Evolutionary conservation across 2,888 invertebrate species (phyloP), one percentile per base, ranked within the genome.

Genomic region (Heliconius aoede): DNA sequence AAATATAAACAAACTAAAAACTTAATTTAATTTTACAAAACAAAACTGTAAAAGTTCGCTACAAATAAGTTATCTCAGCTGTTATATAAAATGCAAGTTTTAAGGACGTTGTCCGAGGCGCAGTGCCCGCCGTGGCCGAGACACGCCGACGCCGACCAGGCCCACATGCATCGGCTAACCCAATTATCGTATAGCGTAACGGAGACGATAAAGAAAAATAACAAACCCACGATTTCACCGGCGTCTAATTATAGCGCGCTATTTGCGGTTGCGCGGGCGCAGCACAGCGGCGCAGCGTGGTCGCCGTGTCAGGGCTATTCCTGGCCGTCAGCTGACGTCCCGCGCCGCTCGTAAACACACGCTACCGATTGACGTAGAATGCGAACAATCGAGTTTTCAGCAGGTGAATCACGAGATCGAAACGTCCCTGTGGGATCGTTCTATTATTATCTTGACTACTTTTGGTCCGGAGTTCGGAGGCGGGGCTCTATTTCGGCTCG

Each of bases 141-240:
- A 94, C 94, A 89, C 92, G 92, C 93, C 92, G 94, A 93, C 94
- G 94, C 94, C 86, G 88, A 84, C 84, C 90, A 87, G 93, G 89
- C 93, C 93, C 94, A 93, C 94, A 94, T 93, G 92, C 91, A 92
- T 84, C 89, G 89, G 88, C 93, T 94, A 94, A 94, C 94, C 94
- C 94, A 94, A 94, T 94, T 94, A 94, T 93, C 94, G 91, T 36
- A 36, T 36, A 36, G 36, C 92, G 92, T 92, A 93, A 93, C 93
- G 90, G 92, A 92, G 90, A 92, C 93, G 93, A 92, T 93, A 93
- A 94, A 94, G 94, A 94, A 94, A 94, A 94, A 94, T 94, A 94
- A 94, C 94, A 94, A 94, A 94, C 94, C 94, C 94, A 94, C 94
- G 94, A 94, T 94, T 94, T 93, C 92, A 92, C 92, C 89, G 93